Conservation (phyloP, 2,113 vertebrate species). For the Thunnus maccoyii region DNA sequence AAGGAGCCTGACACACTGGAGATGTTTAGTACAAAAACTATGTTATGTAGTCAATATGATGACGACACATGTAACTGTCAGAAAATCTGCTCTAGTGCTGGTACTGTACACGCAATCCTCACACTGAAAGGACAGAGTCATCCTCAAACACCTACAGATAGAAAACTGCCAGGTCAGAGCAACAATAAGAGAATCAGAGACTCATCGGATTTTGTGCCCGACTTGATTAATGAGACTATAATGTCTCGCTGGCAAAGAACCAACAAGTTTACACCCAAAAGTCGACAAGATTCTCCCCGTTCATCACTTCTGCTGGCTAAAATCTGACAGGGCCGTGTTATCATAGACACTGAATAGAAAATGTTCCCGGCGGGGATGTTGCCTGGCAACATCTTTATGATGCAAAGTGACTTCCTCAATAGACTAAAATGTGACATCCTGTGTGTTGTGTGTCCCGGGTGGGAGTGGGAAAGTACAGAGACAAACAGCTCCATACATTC, state of each 20-base stretch:
- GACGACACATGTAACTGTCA: background rate
- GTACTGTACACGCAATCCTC: background rate
- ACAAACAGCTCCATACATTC: slow-evolving; percentile 66
- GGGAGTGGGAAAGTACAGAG: slow-evolving; percentile 55
- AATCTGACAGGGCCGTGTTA: slow-evolving; percentile 74
- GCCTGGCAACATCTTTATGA: slow-evolving; percentile 84
- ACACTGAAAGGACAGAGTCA: background rate
- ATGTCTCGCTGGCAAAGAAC: slow-evolving; percentile 48
- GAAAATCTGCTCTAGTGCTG: background rate
- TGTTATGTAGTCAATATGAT: background rate
- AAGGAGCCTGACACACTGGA: background rate
- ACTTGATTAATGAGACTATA: slow-evolving; percentile 59
- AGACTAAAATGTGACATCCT: slow-evolving; percentile 81
- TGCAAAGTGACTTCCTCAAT: slow-evolving; percentile 85
- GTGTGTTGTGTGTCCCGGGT: slow-evolving; percentile 66
- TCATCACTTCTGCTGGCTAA: slow-evolving; percentile 59
- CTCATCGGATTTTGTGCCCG: slow-evolving; percentile 17
- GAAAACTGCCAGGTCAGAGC: background rate
- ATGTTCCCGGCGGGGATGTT: slow-evolving; percentile 75
- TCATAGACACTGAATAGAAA: slow-evolving; percentile 76
- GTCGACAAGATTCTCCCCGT: slow-evolving; percentile 34
- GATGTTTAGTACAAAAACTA: background rate
- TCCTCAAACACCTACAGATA: slow-evolving; percentile 10
- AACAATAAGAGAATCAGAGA: slow-evolving; percentile 22
- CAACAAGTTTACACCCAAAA: slow-evolving; percentile 48